Conservation (phyloP, 2,888 invertebrate genomes). For the Diadegma fenestrale region DNA sequence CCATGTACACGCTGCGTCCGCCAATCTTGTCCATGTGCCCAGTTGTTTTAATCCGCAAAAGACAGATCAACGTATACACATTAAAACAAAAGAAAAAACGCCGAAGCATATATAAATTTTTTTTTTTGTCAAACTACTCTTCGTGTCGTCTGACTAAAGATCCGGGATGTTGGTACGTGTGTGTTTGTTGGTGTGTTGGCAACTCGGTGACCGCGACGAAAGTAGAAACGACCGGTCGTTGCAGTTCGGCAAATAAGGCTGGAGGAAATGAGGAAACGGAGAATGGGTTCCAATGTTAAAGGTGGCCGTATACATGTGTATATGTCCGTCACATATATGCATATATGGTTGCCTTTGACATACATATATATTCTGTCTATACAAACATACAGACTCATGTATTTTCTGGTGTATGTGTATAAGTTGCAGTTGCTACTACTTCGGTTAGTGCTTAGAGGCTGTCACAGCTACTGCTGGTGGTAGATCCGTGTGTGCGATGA, state of each 20-base stretch:
- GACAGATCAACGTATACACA: not conserved
- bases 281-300: conserved; percentile 50
- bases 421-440: conserved; percentile 5
- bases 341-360: not conserved
- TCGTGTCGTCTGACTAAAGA: conserved; percentile 19
- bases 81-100: not conserved
- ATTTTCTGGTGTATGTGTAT: not conserved
- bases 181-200: conserved; percentile 14
- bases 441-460: conserved; percentile 26
- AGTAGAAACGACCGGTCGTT: conserved; percentile 63
- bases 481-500: conserved; percentile 26
- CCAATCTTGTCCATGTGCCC: conserved; percentile 10
- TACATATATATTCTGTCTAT: not conserved
- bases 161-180: not conserved
- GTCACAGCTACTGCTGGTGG: conserved; percentile 24
- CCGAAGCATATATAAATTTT: not conserved
- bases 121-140: conserved; percentile 38
- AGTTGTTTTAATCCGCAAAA: conserved; percentile 6
- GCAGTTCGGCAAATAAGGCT: conserved; percentile 70
- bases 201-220: conserved; percentile 33
- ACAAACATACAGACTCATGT: not conserved
- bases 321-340: not conserved
- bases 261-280: conserved; percentile 59
- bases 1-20: conserved; percentile 15
- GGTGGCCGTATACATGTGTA: conserved; percentile 6